These are phyloP conservation scores for Cisticola juncidis DNA, from an alignment of 2,113 vertebrate genomes.

Conservation along the genomic window DNA sequence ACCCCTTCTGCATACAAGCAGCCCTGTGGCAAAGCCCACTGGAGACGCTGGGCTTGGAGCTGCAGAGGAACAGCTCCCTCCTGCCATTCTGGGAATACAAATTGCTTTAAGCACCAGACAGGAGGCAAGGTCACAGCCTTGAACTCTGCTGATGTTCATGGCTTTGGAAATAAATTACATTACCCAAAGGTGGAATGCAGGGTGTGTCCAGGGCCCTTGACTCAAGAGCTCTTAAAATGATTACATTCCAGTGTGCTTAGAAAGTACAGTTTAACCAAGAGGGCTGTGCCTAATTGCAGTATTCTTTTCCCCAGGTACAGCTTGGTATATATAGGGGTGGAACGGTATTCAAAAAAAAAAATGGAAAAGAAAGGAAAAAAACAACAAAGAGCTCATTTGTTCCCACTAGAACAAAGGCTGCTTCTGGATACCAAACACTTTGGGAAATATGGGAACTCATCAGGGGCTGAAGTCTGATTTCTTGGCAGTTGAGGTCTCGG, in stretches of 20 bases:
- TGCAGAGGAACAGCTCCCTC: not conserved
- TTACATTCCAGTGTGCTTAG: slow-evolving; percentile 54
- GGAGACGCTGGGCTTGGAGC: not conserved
- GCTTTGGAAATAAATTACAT: slow-evolving; percentile 57
- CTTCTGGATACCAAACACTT: slow-evolving; percentile 9
- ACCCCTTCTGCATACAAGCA: not conserved
- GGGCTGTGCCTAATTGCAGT: slow-evolving; percentile 50
- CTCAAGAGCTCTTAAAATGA: slow-evolving; percentile 48
- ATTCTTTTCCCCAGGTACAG: slow-evolving; percentile 43
- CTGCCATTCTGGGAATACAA: slow-evolving; percentile 24
- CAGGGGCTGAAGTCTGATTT: not conserved
- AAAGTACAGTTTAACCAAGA: slow-evolving; percentile 52
- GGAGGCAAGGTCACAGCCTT: slow-evolving; percentile 37
- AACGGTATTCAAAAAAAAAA: not conserved
- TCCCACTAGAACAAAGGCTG: slow-evolving; percentile 26
- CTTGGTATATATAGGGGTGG: not conserved
- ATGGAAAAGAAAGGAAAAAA: too few relatives aligned
- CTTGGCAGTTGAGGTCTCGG: not conserved
- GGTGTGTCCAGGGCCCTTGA: slow-evolving; percentile 9
- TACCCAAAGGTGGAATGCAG: slow-evolving; percentile 51
- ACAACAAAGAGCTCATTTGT: slow-evolving; percentile 52
- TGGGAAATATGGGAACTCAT: slow-evolving; percentile 1
- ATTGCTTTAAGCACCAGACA: slow-evolving; percentile 4
- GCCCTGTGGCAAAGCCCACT: not conserved
- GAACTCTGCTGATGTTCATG: slow-evolving; percentile 26